phyloP scores from a whole-genome alignment of 2,888 invertebrate genomes.

The Sisyra terminalis region DNA sequence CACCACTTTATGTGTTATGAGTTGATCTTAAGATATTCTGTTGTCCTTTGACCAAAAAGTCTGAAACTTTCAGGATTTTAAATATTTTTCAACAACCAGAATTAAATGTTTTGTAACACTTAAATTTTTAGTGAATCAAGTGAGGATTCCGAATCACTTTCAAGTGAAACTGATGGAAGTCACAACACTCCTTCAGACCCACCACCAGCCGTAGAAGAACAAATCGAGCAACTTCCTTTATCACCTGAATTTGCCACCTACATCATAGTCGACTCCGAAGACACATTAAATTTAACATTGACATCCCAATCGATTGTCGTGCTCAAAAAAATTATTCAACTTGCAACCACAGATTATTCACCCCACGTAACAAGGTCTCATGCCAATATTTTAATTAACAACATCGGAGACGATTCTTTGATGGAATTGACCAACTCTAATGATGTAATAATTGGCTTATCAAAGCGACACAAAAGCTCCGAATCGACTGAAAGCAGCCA shows the following conservation, averaged over 20 bases:
- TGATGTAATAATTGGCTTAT: constrained; percentile 5
- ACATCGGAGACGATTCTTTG: not conserved
- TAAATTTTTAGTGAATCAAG: constrained; percentile 33
- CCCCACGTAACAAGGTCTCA: not conserved
- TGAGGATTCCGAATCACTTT: constrained; percentile 24
- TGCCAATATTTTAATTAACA: constrained; percentile 1
- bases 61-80: too few species aligned
- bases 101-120: not conserved
- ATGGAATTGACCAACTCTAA: constrained; percentile 5
- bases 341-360: not conserved
- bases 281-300: constrained; percentile 47
- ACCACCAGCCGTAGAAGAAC: not conserved
- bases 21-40: too few species aligned
- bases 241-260: constrained; percentile 37
- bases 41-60: too few species aligned
- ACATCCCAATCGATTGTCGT: constrained; percentile 41
- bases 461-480: not conserved
- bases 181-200: not conserved
- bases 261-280: constrained; percentile 47
- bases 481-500: not conserved
- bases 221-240: not conserved
- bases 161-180: constrained; percentile 23
- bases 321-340: not conserved
- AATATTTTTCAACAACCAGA: not conserved
- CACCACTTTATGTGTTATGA: too few species aligned